phyloP scores from a whole-genome alignment of 2,888 invertebrate species.

The Brachyopa scutellaris region DNA sequence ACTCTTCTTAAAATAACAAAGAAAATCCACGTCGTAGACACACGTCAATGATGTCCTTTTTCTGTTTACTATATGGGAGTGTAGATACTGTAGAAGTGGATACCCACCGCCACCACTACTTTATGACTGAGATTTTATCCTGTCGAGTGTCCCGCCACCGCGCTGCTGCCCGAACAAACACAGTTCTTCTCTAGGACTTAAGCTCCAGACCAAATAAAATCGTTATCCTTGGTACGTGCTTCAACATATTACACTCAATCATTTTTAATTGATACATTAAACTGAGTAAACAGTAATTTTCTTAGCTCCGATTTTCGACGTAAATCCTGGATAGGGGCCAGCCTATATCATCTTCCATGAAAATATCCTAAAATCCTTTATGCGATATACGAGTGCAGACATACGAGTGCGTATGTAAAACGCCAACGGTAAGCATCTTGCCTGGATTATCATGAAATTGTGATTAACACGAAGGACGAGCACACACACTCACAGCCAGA shows the following conservation, averaged over 20 bases:
- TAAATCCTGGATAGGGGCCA: constrained; percentile 36
- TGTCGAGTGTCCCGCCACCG: constrained; percentile 7
- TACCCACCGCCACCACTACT: not conserved
- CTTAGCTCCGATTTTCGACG: constrained; percentile 12
- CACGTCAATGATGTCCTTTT: constrained; percentile 56
- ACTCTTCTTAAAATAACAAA: constrained; percentile 48
- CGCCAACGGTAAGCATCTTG: constrained; percentile 32
- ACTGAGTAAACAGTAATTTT: constrained; percentile 74
- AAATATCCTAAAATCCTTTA: constrained; percentile 12
- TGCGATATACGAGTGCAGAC: not conserved
- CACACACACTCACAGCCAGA: not conserved
- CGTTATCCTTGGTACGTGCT: constrained; percentile 77
- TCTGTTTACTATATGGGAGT: constrained; percentile 1
- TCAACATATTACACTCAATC: constrained; percentile 81
- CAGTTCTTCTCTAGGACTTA: constrained; percentile 31
- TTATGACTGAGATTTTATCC: constrained; percentile 16
- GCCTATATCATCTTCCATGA: constrained; percentile 16
- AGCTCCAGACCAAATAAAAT: constrained; percentile 51
- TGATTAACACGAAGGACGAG: constrained; percentile 55
- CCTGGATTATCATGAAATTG: constrained; percentile 64
- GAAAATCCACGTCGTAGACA: constrained; percentile 12
- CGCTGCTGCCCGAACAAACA: constrained; percentile 20
- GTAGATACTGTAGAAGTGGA: not conserved
- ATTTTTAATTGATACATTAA: constrained; percentile 82
- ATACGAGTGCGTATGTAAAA: too few relatives aligned